These are phyloP conservation scores for Aurelia aurita DNA, from an alignment of 30 jellyfish, hydroid and myxozoan genomes.

Conservation along the genomic window DNA sequence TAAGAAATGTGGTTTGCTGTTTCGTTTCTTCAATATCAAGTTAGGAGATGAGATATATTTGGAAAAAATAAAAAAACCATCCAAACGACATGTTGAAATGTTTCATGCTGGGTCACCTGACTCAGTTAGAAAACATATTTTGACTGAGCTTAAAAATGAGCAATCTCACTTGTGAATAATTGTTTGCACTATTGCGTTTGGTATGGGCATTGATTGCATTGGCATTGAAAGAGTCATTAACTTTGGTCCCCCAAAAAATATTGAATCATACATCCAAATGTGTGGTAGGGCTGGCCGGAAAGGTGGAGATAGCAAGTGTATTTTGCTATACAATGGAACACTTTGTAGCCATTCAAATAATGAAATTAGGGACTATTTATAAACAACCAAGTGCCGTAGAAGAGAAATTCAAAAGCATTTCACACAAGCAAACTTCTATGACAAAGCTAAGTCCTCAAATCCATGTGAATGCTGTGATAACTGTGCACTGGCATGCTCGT, in stretches of 20 bases:
- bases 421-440: slow-evolving; percentile 19
- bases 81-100: slow-evolving; percentile 23
- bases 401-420: slow-evolving; percentile 24
- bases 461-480: slow-evolving; percentile 22
- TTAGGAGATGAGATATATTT: neutral
- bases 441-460: slow-evolving; percentile 17
- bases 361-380: slow-evolving; percentile 24
- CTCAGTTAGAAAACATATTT: slow-evolving; percentile 25
- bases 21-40: slow-evolving; percentile 4
- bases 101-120: slow-evolving; percentile 48
- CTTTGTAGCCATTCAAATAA: slow-evolving; percentile 27
- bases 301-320: slow-evolving; percentile 35
- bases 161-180: slow-evolving; percentile 15
- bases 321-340: slow-evolving; percentile 26
- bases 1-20: slow-evolving; percentile 31
- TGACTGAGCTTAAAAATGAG: slow-evolving; percentile 10
- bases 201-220: slow-evolving; percentile 37
- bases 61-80: too few species aligned
- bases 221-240: slow-evolving; percentile 20
- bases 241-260: slow-evolving; percentile 31
- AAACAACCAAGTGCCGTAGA: slow-evolving; percentile 16
- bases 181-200: slow-evolving; percentile 37
- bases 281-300: slow-evolving; percentile 50
- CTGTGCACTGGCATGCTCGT: slow-evolving; percentile 22
- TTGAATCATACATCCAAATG: slow-evolving; percentile 27